Base-by-base conservation (phyloP, 2,113 vertebrate species). In the Garra rufa region DNA sequence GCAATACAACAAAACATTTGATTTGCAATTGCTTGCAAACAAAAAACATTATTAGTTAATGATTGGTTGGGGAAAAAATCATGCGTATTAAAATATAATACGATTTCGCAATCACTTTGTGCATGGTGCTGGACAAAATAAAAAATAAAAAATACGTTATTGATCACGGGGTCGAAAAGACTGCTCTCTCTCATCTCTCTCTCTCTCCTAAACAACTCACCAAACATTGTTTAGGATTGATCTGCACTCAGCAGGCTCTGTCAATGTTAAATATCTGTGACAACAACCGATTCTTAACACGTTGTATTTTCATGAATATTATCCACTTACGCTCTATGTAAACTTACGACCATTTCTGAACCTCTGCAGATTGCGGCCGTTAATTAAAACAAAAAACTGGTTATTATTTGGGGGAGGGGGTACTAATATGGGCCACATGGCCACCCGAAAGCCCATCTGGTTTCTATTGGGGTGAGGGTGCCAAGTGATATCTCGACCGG, bases 391-490 rank as follows among this genome's bases (percentile, higher is more conserved):
- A 84, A 89, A 87, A 87, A 81, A 78, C n/a, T 67, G 81, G 81
- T 85, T 88, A 85, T 85, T 90, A 86, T 85, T 84, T 85, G 90
- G 90, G 89, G 91, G 90, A 89, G 87, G 87, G 78, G 87, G 83
- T 76, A 84, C 70, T 87, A 84, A 87, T 86, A 85, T 87, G 84
- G 87, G 91, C 91, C 94, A 93, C 93, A 95, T 94, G 94, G 92
- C 90, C 92, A 90, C 87, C 86, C 90, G 89, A 85, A 91, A 89
- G 92, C 91, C 94, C 93, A 95, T 95, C 93, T 95, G 93, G 91
- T 94, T 93, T 90, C 90, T 90, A 92, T 92, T 91, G 91, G 93
- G 91, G 85, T 63, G 89, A 92, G 74, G 86, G 91, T 89, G 92
- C 92, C 93, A 94, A 91, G 76, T 91, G 85, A 86, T 28, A n/a